Percentiles rank a stretch among this genome's conserved stretches.
phyloP scores from a whole-genome alignment of 1,140 invertebrate species.

The Aethina tumida region DNA sequence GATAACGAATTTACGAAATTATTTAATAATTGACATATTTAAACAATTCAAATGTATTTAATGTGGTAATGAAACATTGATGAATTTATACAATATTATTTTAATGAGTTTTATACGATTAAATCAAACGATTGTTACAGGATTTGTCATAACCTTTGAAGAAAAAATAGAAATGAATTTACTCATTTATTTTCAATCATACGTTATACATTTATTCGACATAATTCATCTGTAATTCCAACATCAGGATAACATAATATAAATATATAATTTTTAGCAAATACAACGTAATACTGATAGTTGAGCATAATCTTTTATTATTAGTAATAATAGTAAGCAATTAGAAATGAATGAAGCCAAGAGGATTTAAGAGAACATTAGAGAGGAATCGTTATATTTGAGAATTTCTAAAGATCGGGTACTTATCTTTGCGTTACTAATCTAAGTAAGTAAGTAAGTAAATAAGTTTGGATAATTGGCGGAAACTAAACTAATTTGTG shows the following conservation, averaged over 20 bases:
- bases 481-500: constrained; percentile 21
- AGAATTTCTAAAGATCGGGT: constrained; percentile 22
- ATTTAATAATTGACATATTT: too few relatives aligned
- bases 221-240: constrained; percentile 4
- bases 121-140: too few relatives aligned
- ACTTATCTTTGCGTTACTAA: constrained; percentile 24
- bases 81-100: too few relatives aligned
- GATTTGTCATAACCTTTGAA: too few relatives aligned
- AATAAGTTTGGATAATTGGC: constrained; percentile 23
- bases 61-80: too few relatives aligned
- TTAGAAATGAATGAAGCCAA: constrained; percentile 21
- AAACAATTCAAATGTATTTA: too few relatives aligned
- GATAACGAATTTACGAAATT: too few relatives aligned
- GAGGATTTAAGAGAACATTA: constrained; percentile 24
- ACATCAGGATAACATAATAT: constrained; percentile 4
- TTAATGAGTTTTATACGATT: too few relatives aligned
- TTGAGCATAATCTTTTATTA: constrained; percentile 8
- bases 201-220: constrained; percentile 9
- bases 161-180: constrained; percentile 16
- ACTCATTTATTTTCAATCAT: constrained; percentile 8
- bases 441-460: constrained; percentile 24
- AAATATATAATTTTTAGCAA: constrained; percentile 8
- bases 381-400: constrained; percentile 18
- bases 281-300: constrained; percentile 4
- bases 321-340: constrained; percentile 10